phyloP scores from a whole-genome alignment of 2,113 vertebrate genomes.

The Pimephales promelas region DNA sequence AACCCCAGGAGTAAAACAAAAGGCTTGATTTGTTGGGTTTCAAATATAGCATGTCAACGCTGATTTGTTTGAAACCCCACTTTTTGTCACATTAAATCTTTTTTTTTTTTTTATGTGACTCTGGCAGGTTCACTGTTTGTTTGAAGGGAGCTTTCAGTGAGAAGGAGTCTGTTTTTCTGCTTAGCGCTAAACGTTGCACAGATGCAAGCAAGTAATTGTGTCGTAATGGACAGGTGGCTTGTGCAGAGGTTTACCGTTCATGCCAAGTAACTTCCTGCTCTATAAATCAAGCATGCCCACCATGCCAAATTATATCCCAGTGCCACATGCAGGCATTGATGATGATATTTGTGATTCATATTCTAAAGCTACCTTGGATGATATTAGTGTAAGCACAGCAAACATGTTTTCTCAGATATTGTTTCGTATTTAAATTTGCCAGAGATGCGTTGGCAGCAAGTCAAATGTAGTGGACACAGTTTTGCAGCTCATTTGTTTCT shows the following conservation, averaged over 20 bases:
- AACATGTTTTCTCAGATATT: not conserved
- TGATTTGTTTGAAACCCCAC: not conserved
- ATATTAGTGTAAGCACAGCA: not conserved
- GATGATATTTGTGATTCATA: slow-evolving; percentile 28
- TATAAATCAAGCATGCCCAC: slow-evolving; percentile 44
- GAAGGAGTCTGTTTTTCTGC: slow-evolving; percentile 29
- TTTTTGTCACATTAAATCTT: slow-evolving; percentile 3
- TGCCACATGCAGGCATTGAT: slow-evolving; percentile 21
- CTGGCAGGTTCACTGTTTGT: slow-evolving; percentile 5
- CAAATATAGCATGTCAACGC: not conserved
- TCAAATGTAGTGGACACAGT: not conserved
- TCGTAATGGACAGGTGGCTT: slow-evolving; percentile 56
- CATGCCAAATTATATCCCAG: slow-evolving; percentile 26
- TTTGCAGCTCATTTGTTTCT: slow-evolving; percentile 14
- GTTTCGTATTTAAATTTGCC: not conserved
- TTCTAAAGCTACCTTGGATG: slow-evolving; percentile 1
- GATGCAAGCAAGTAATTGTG: slow-evolving; percentile 47
- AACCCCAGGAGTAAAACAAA: not conserved
- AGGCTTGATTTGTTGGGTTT: not conserved
- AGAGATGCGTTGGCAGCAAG: not conserved
- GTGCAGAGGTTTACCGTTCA: slow-evolving; percentile 27
- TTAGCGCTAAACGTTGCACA: slow-evolving; percentile 32
- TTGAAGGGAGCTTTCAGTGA: not conserved
- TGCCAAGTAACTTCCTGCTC: slow-evolving; percentile 52
- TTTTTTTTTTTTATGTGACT: not conserved